Conservation (phyloP, 2,888 invertebrate species). For the Eristalis pertinax region DNA sequence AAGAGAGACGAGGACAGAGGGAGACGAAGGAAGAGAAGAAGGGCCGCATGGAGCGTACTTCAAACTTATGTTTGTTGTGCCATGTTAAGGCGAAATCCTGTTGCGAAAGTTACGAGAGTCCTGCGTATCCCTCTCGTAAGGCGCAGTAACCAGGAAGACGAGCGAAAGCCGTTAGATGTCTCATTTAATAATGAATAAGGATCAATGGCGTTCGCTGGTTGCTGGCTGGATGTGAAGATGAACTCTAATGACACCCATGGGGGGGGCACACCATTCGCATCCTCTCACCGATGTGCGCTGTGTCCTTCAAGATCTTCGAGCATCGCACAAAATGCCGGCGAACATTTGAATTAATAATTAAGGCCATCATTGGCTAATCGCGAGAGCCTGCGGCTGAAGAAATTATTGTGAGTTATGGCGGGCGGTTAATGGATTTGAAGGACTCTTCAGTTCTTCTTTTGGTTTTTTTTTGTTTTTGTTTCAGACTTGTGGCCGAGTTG, state of each 20-base stretch:
- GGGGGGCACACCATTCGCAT: neutral
- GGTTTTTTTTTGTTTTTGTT: too few species aligned
- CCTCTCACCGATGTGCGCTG: neutral
- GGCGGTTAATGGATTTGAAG: constrained; percentile 19
- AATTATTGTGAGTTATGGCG: constrained; percentile 26
- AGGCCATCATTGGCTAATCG: constrained; percentile 9
- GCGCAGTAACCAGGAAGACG: constrained; percentile 12
- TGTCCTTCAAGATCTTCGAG: neutral
- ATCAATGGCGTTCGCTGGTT: constrained; percentile 8
- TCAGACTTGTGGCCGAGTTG: neutral
- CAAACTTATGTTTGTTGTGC: neutral
- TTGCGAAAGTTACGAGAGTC: neutral
- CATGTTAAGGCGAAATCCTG: neutral
- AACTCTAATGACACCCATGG: constrained; percentile 4
- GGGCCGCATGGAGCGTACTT: neutral
- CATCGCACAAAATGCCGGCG: neutral
- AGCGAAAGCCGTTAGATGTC: constrained; percentile 1
- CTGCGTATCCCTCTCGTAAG: constrained; percentile 1
- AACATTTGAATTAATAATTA: constrained; percentile 24
- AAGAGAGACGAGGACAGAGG: neutral
- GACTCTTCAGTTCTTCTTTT: neutral
- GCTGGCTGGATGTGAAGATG: neutral
- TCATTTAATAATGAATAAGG: constrained; percentile 48
- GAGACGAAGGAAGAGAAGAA: neutral
- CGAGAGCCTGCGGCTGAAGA: neutral